These are phyloP conservation scores for Eospalax fontanierii DNA, from an alignment of 2,797 vertebrate species.

Conservation along the genomic window DNA sequence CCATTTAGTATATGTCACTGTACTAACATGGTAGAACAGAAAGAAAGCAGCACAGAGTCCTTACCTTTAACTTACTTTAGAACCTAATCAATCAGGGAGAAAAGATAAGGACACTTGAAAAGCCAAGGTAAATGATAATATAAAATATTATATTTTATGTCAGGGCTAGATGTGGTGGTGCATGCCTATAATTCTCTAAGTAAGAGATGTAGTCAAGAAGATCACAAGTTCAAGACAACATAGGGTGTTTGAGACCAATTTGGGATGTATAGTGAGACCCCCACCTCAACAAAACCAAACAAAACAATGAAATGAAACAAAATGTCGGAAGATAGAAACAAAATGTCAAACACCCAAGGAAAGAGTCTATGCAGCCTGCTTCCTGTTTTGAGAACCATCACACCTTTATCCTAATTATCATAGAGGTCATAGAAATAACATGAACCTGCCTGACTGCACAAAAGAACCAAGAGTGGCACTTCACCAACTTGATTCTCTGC, in stretches of 20 bases:
- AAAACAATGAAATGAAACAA: not conserved
- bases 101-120: constrained; percentile 4
- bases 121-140: not conserved
- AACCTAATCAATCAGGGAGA: not conserved
- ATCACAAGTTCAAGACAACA: not conserved
- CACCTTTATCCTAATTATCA: not conserved
- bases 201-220: not conserved
- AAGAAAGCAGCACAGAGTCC: not conserved
- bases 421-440: not conserved
- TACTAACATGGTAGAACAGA: not conserved
- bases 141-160: not conserved
- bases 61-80: constrained; percentile 30
- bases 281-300: not conserved
- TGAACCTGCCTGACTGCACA: not conserved
- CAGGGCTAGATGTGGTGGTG: not conserved
- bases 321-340: not conserved
- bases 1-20: not conserved
- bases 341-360: not conserved
- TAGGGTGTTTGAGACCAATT: not conserved
- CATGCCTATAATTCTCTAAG: not conserved
- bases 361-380: not conserved
- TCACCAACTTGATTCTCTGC: not conserved
- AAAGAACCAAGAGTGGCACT: not conserved
- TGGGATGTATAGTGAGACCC: not conserved
- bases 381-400: not conserved